Evolutionary conservation across 1,140 invertebrate genomes (phyloP), one percentile per base, ranked within the genome.

Genomic region (Dryas iulia): DNA sequence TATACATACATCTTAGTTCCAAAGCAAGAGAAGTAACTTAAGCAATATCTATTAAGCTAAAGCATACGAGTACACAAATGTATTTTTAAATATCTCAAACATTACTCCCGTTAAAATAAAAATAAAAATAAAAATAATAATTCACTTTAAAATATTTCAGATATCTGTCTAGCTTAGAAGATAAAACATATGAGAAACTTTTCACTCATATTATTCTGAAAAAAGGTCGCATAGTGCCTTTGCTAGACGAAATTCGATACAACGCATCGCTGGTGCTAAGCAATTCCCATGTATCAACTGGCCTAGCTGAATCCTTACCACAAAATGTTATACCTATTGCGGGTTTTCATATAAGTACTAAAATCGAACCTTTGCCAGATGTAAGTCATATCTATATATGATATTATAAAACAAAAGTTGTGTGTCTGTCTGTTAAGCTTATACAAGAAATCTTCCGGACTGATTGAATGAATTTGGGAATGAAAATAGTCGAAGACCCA

Each of bases 281-380:
- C 7, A 81, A 81, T 39, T 81, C 74, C 7, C 77, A 81, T 14
- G 47, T 72, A 3, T 72, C 73, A 3, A 6, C 67, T 0, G 74
- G 76, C 10, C 26, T 53, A 18, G n/a, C 73, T 0, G 61, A 62
- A 6, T 31, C 53, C 10, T 35, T 78, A 25, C 79, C 81, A 2
- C 73, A 74, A 25, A 79, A 73, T 56, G 77, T 69, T 26, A 81
- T 71, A 26, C 64, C 64, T 2, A 68, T 83, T 52, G 78, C 75
- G 21, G 81, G 81, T 18, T 79, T 73, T 31, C 78, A 83, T 39
- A 77, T 83, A 8, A 52, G 73, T 12, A 52, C 57, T n/a, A 54
- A 59, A 11, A 30, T 66, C 2, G 64, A 74, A 56, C 69, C 72
- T 6, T 62, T 81, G 18, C 71, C 77, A n/a, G 31, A 77, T 73